Evolutionary conservation across 2,888 invertebrate species (phyloP), one percentile per base, ranked within the genome.

Genomic region (Cheilosia vulpina): DNA sequence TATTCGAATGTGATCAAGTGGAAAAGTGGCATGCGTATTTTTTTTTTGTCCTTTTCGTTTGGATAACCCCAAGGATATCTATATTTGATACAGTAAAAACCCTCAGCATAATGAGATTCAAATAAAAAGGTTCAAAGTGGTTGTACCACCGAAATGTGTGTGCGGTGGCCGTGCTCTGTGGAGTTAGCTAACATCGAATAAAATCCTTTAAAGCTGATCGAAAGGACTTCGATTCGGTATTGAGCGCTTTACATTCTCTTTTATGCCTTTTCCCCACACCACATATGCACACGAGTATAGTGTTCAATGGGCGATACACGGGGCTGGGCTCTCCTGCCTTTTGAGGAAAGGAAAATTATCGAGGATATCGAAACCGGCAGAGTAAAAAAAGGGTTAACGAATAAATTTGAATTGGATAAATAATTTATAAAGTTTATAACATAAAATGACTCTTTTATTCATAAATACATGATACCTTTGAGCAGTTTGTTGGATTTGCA

Each of bases 351-450:
- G 52, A 65, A 47, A 80, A 79, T 71, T 76, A 62, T 62, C 60
- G 62, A 81, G 38, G 75, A 79, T 79, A 79, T 72, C 63, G 43
- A 52, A 4, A 43, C 31, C 9, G 31, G 31, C 31, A 9, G 31
- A 31, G 31, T 9, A 58, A 58, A 68, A 58, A 76, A 79, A 58
- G 79, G 79, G 72, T 79, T 79, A 63, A 63, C 57, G 85, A 85
- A 85, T 85, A 85, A 80, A 85, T 85, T 85, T 85, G 85, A 85
- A 85, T 85, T 72, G 76, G 68, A 85, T 85, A 85, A 85, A 85
- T 85, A 58, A 72, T 81, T 85, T 85, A 85, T 85, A 81, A 85
- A 85, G 60, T 76, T 85, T 81, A 81, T 85, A 80, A 80, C 72
- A 72, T 72, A 75, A 76, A 80, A 81, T 85, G 81, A 81, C 81